Base-by-base conservation (phyloP, 2,797 vertebrate genomes). In the Labroides dimidiatus region DNA sequence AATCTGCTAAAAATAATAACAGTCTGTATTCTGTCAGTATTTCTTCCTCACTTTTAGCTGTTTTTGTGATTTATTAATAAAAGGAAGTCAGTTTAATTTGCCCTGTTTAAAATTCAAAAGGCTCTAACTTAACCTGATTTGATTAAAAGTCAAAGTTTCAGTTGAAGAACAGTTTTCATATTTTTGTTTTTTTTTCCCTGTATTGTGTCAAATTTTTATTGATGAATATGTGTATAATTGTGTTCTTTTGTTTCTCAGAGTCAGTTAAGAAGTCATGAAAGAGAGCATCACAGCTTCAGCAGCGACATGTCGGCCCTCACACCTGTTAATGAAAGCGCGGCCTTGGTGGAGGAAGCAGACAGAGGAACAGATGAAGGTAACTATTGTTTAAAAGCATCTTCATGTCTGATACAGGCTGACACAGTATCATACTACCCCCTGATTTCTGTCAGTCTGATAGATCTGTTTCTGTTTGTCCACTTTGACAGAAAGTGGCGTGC, bases 221-320 rank as follows among this genome's bases (percentile, higher is more conserved):
- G 1, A 9, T 14, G 2, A 13, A 21, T 41, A 1, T 47, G 17
- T 45, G 1, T 12, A 6, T 47, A 6, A 33, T 4, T 60, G 17
- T 44, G 43, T 47, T 19, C 61, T 2, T 77, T 52, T 56, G 4
- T 11, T 15, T 0, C 48, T 78, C 75, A 99, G 98, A 97, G 95
- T 89, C 97, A 99, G 61, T 90, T 99, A 81, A 95, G 96, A 82
- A 97, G 77, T 85, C 98, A 99, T 30, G 97, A 99, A 77, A 85
- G 94, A 85, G 96, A 98, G 42, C 95, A 95, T 3, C 97, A 96
- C 57, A 94, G 94, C 85, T 82, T 93, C 78, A 84, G 92, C 41
- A 84, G 93, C 3, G 82, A 93, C 41, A 63, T 70, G 37, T 84
- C 92, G 8, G 72, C 87, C 53, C 87, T 94, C 30, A 50, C 91